Evolutionary conservation across 2,113 vertebrate genomes (phyloP), one percentile per base, ranked within the genome.

Genomic region (Cyanocitta stelleri): DNA sequence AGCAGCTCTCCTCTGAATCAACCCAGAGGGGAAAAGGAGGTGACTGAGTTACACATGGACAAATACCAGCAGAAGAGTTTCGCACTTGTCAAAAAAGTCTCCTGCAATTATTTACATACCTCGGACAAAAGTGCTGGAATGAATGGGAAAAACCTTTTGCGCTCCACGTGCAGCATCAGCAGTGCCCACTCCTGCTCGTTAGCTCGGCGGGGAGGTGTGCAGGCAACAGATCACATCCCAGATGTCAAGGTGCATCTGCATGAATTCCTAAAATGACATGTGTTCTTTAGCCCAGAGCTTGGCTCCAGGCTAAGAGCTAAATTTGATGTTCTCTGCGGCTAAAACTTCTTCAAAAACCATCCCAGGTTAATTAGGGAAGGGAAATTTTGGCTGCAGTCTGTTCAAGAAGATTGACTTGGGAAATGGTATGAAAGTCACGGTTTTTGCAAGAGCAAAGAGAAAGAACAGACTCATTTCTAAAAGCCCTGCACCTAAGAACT

Each of bases 261-360:
- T 96, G 96, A 95, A 95, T 97, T 97, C 93, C 95, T 92, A 88
- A 98, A 96, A 92, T 97, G 97, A 98, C 97, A 97, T 94, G 95
- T 97, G 97, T 96, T 97, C 97, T 96, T 95, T 97, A 95, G 97
- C 97, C 97, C 82, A 94, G 95, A 96, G 97, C 97, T 83, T 97
- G 90, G 97, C 97, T 97, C 52, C 95, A 94, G 97, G 97, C 97
- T 93, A 97, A 97, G 92, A 98, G 97, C 97, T 98, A 97, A 97
- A 97, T 98, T 96, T 96, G 97, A 96, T 96, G 86, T 97, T 97
- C 97, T 97, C 97, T 93, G 97, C 20, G 9, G 97, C 95, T 97
- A 97, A 96, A 97, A 90, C 90, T 94, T 96, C 95, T 97, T 97
- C 97, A 96, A 97, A 97, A 96, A 91, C 39, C 85, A 87, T 95